These are phyloP conservation scores for Choristoneura rosaceana DNA, from an alignment of 2,888 invertebrate species.

Conservation along the genomic window DNA sequence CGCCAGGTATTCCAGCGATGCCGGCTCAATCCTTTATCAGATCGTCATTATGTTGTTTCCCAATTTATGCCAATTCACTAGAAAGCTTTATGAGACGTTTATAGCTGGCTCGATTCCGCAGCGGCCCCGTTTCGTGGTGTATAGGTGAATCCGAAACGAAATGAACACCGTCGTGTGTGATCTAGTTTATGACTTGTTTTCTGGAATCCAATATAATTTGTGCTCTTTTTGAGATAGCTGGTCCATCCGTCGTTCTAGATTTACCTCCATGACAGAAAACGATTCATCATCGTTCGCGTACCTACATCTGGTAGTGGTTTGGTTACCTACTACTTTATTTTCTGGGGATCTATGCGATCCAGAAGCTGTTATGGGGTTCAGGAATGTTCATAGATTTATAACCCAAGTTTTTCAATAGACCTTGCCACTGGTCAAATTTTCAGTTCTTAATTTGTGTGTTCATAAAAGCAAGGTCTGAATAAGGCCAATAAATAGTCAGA, in stretches of 20 bases:
- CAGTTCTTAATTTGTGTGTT: not conserved
- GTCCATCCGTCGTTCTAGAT: not conserved
- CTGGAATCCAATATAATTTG: conserved; percentile 1
- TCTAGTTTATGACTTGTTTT: conserved; percentile 18
- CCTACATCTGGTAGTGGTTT: no score
- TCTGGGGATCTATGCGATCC: no score
- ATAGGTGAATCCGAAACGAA: not conserved
- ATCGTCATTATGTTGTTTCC: conserved; percentile 27
- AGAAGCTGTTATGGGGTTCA: no score
- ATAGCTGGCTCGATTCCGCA: not conserved
- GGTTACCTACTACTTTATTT: not conserved
- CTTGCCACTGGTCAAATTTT: no score
- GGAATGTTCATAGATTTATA: no score
- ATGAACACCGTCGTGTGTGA: conserved; percentile 5
- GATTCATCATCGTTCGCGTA: not conserved
- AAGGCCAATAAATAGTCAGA: not conserved
- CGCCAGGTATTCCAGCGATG: conserved; percentile 17
- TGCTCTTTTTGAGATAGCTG: not conserved
- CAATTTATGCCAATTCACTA: not conserved
- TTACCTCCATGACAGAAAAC: not conserved
- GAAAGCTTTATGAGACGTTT: conserved; percentile 1
- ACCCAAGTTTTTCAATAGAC: no score
- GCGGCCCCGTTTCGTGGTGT: not conserved
- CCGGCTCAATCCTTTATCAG: conserved; percentile 20
- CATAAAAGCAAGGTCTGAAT: not conserved